phyloP scores from a whole-genome alignment of 2,888 invertebrate species.

The Cheilosia vernalis region DNA sequence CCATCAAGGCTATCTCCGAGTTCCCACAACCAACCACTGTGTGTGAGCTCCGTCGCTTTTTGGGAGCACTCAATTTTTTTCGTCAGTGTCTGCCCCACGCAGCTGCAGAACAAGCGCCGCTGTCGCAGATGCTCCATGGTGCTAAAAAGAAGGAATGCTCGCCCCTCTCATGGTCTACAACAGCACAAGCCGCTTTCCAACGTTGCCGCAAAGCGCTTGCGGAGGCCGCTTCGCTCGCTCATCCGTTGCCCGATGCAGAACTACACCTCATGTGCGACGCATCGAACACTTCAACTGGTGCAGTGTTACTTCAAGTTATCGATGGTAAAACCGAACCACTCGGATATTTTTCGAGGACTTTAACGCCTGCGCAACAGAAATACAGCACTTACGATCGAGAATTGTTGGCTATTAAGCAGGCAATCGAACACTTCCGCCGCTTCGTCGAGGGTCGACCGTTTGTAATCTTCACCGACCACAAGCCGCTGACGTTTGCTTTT shows the following conservation, averaged over 20 bases:
- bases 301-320: constrained; percentile 26
- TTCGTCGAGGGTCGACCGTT: constrained; percentile 13
- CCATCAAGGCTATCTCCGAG: not conserved
- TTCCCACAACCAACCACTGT: not conserved
- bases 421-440: constrained; percentile 9
- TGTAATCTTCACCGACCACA: constrained; percentile 6
- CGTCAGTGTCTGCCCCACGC: not conserved
- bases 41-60: constrained; percentile 2
- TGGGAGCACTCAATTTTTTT: constrained; percentile 29
- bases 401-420: constrained; percentile 29
- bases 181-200: constrained; percentile 17
- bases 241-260: constrained; percentile 10
- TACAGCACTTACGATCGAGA: not conserved
- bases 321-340: constrained; percentile 21
- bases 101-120: constrained; percentile 16
- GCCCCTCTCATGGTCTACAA: constrained; percentile 30
- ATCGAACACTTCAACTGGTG: constrained; percentile 9
- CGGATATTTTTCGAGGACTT: not conserved
- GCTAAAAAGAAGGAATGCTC: constrained; percentile 36
- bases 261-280: not conserved
- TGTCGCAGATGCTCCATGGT: constrained; percentile 19
- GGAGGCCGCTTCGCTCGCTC: constrained; percentile 26
- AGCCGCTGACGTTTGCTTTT: not conserved
- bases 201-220: constrained; percentile 39
- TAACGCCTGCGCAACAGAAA: no score